Evolutionary conservation across 2,888 invertebrate species (phyloP).

Genomic region (Lasioglossum lativentre): DNA sequence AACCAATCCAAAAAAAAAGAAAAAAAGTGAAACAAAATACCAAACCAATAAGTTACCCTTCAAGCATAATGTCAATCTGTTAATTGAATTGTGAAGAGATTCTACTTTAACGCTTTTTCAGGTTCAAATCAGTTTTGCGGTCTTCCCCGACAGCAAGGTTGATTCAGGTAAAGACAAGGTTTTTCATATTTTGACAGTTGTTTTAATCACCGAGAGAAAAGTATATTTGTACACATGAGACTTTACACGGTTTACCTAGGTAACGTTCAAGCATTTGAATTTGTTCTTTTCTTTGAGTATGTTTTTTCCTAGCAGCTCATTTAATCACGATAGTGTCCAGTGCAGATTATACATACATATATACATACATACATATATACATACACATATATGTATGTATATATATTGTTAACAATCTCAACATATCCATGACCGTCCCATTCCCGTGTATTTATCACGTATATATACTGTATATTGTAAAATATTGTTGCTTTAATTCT

Average conservation of each 20-base stretch:
- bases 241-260: slow-evolving; percentile 37
- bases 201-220: slow-evolving; percentile 78
- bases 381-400: too few species aligned
- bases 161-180: slow-evolving; percentile 83
- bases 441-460: slow-evolving; percentile 16
- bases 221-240: slow-evolving; percentile 57
- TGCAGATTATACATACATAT: not conserved
- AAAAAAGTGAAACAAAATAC: not conserved
- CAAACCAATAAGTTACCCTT: slow-evolving; percentile 38
- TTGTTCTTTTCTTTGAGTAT: slow-evolving; percentile 8
- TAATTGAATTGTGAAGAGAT: slow-evolving; percentile 70
- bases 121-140: slow-evolving; percentile 83
- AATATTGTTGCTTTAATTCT: slow-evolving; percentile 22
- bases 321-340: slow-evolving; percentile 16
- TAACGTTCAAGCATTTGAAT: slow-evolving; percentile 36
- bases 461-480: not conserved
- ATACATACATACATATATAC: too few species aligned
- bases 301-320: slow-evolving; percentile 15
- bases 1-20: not conserved
- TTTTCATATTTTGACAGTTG: slow-evolving; percentile 76
- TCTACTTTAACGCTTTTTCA: slow-evolving; percentile 82
- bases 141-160: slow-evolving; percentile 83
- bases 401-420: slow-evolving; percentile 1
- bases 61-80: slow-evolving; percentile 53
- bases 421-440: slow-evolving; percentile 10